Conservation (phyloP, 1,140 invertebrate genomes). For the Carcinoscorpius rotundicauda region DNA sequence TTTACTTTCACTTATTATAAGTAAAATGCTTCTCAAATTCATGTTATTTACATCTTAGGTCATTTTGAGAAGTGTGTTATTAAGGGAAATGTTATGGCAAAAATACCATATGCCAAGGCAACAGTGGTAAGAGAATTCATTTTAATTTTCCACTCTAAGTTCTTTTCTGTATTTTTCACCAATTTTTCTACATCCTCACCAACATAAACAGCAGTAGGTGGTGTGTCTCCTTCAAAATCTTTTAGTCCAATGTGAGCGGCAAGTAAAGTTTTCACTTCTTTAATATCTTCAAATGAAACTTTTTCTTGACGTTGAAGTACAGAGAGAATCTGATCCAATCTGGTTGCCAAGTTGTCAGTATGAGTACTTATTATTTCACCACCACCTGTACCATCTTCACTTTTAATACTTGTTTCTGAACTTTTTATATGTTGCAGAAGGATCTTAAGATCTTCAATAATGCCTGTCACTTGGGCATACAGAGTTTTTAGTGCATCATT, state of each 20-base stretch:
- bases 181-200: constrained; percentile 28
- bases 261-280: constrained; percentile 17
- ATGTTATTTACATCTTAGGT: not conserved
- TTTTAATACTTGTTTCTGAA: not conserved
- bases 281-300: constrained; percentile 13
- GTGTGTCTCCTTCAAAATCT: constrained; percentile 5
- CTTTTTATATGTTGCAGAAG: constrained; percentile 1
- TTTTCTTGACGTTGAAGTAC: constrained; percentile 24
- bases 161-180: constrained; percentile 26
- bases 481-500: constrained; percentile 24
- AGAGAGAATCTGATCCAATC: constrained; percentile 25
- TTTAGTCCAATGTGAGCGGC: constrained; percentile 8
- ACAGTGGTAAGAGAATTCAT: constrained; percentile 28
- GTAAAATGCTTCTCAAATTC: no score
- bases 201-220: constrained; percentile 26
- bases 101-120: constrained; percentile 27
- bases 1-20: no score
- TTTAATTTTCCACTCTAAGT: constrained; percentile 31
- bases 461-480: constrained; percentile 24
- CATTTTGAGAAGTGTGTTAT: constrained; percentile 6
- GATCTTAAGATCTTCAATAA: constrained; percentile 23
- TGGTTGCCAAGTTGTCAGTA: constrained; percentile 13
- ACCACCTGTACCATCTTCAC: not conserved
- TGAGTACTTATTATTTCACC: constrained; percentile 1
- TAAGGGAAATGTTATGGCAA: constrained; percentile 28